Evolutionary conservation across 2,888 invertebrate genomes (phyloP).

Genomic region (Ametastegia equiseti): DNA sequence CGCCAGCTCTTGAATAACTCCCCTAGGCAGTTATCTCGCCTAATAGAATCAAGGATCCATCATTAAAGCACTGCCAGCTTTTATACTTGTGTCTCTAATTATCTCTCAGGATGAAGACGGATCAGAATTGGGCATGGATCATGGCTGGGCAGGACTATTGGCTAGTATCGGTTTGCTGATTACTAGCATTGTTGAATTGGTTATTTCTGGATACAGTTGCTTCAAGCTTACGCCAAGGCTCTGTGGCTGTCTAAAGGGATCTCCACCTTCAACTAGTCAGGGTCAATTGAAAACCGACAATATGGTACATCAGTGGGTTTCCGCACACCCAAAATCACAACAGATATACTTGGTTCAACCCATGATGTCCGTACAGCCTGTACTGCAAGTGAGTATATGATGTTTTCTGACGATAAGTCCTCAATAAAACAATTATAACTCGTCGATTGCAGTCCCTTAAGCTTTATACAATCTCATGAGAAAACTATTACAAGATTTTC

Average conservation of each 20-base stretch:
- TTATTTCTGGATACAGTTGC: conserved; percentile 71
- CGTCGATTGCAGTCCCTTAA: neutral
- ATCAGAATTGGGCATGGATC: conserved; percentile 74
- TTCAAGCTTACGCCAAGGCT: conserved; percentile 71
- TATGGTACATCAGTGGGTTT: conserved; percentile 74
- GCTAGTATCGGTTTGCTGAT: conserved; percentile 82
- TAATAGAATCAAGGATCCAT: neutral
- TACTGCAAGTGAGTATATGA: conserved; percentile 67
- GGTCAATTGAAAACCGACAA: conserved; percentile 69
- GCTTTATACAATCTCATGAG: conserved; percentile 25
- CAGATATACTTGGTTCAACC: conserved; percentile 73
- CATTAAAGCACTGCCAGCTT: neutral
- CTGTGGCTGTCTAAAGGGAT: conserved; percentile 66
- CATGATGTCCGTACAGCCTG: conserved; percentile 69
- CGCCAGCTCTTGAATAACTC: neutral
- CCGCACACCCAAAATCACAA: conserved; percentile 55
- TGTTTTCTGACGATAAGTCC: neutral
- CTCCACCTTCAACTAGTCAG: conserved; percentile 21
- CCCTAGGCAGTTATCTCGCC: neutral
- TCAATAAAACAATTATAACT: neutral
- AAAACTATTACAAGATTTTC: neutral
- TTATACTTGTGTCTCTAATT: neutral
- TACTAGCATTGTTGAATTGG: conserved; percentile 78
- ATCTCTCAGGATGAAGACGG: conserved; percentile 64
- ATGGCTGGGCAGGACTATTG: conserved; percentile 80